Conservation (phyloP, 2,113 vertebrate genomes). For the Pygoscelis antarcticus region DNA sequence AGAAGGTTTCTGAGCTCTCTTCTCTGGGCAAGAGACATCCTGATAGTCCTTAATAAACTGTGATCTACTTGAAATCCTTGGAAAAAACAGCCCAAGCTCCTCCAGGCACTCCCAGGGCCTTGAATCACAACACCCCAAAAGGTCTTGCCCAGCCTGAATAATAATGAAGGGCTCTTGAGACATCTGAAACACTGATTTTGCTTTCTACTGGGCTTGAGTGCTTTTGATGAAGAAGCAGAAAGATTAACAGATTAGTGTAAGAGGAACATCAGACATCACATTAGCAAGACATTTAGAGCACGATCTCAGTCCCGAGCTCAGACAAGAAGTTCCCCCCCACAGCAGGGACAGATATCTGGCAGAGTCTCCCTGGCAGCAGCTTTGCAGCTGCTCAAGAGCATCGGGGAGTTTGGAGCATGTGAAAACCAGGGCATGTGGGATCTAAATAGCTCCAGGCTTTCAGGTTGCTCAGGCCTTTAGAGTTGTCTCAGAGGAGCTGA, state of each 20-base stretch:
- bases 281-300: constrained; percentile 15
- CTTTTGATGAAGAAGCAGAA: constrained; percentile 32
- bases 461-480: background rate
- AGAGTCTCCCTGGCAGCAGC: background rate
- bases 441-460: constrained; percentile 39
- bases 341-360: background rate
- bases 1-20: background rate
- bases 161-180: background rate
- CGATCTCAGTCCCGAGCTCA: background rate
- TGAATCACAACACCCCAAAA: constrained; percentile 4
- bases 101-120: background rate
- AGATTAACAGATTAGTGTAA: constrained; percentile 20
- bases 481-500: background rate
- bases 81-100: background rate
- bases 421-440: background rate
- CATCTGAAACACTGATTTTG: background rate
- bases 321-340: background rate
- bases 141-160: constrained; percentile 20
- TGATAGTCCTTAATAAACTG: background rate
- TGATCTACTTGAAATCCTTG: background rate
- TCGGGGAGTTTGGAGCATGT: background rate
- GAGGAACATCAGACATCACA: constrained; percentile 9
- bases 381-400: constrained; percentile 30
- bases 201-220: background rate
- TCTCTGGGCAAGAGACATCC: background rate